Evolutionary conservation across 2,888 invertebrate species (phyloP), one percentile per base, ranked within the genome.

Genomic region (Chydorus sphaericus): DNA sequence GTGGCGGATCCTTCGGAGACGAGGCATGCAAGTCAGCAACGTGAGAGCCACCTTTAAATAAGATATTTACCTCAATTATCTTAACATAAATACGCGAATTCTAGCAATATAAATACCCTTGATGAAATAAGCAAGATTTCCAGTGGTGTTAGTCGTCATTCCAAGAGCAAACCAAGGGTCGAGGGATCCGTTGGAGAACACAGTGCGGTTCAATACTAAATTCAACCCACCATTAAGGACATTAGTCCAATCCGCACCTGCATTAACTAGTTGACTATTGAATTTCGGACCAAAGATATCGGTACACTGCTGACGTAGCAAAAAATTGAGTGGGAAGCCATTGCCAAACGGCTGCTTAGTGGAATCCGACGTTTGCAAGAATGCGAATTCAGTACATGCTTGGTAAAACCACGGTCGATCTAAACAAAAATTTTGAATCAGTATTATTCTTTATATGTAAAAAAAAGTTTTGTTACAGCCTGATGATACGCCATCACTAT

Each of bases 351-450:
- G 80, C 69, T 70, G 81, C 59, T 81, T 79, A 0, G 70, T 65
- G 1, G 63, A 51, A 59, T 81, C 79, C 0, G 92, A 89, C 0
- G 90, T 86, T 73, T 96, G 94, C 70, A 83, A 96, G 70, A 86
- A 96, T 28, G 93, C 94, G 67, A 94, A 96, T 69, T 96, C 96
- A 1, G 86, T 89, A 67, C 94, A 96, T 0, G 93, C 93, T 71
- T 94, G 94, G 68, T 91, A 94, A 58, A 78, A 82, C 94, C 94
- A 94, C 65, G 88, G 87, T 0, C 93, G 82, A 67, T 74, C 84
- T 82, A 69, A 30, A 69, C 65, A 39, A 18, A 16, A 36, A 14
- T n/a, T 14, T 44, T 11, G 1, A 56, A 14, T 28, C 4, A 28
- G 6, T 38, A 61, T 75, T n/a, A 5, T n/a, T 16, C 4, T 16